phyloP scores from a whole-genome alignment of 64 coral and sea anemone species.

The Pocillopora verrucosa region DNA sequence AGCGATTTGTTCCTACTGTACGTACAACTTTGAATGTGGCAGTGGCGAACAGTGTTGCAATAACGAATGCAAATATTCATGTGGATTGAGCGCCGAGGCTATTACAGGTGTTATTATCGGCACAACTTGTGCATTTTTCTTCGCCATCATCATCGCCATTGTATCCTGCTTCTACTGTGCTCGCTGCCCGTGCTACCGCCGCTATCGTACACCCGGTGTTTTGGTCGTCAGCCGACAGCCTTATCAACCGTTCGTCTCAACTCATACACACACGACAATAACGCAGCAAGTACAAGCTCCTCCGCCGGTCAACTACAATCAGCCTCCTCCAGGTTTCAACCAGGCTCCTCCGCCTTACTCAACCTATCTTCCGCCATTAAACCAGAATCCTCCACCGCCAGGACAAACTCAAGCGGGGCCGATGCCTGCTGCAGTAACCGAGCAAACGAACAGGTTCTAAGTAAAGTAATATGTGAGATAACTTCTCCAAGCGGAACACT shows the following conservation, averaged over 20 bases:
- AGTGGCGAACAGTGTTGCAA: not conserved
- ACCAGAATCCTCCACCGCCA: not conserved
- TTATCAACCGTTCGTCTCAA: not conserved
- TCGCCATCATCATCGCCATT: not conserved
- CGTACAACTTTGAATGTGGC: not conserved
- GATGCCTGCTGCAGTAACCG: not conserved
- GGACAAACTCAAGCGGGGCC: not conserved
- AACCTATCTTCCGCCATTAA: no score
- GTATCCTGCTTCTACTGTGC: conserved; percentile 3
- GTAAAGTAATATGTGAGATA: no score
- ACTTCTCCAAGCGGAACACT: no score
- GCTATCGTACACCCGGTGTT: not conserved
- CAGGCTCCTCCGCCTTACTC: not conserved
- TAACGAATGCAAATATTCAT: not conserved
- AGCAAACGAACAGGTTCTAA: not conserved
- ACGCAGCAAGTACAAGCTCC: not conserved
- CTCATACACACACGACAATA: not conserved
- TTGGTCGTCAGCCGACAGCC: not conserved
- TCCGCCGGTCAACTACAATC: not conserved
- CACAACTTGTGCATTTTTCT: not conserved
- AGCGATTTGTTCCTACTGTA: not conserved
- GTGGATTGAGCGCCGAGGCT: not conserved
- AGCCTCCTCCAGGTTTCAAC: not conserved
- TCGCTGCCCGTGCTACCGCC: conserved; percentile 9
- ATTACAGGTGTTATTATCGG: not conserved